Conservation (phyloP, 2,888 invertebrate genomes). For the Artemia sinica region DNA sequence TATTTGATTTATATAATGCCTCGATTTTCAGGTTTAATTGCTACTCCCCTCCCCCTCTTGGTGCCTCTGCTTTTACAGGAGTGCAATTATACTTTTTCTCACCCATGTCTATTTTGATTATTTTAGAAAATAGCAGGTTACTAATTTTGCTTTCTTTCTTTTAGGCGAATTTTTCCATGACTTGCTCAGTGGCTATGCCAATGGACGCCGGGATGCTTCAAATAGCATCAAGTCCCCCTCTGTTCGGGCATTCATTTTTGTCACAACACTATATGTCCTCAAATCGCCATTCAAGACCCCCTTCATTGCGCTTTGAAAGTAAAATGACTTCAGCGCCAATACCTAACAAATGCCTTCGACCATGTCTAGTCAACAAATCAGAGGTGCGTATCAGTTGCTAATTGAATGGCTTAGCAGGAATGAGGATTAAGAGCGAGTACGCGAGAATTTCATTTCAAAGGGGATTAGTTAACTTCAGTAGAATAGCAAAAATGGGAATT, state of each 20-base stretch:
- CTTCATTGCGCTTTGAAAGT: neutral
- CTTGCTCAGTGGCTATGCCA: conserved; percentile 26
- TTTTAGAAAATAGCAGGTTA: too few species aligned
- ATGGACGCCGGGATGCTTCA: conserved; percentile 29
- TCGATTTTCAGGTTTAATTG: too few species aligned
- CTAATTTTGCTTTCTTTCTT: too few species aligned
- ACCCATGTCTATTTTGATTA: too few species aligned
- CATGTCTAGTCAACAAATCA: conserved; percentile 36
- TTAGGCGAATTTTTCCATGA: neutral
- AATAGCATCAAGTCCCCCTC: conserved; percentile 37
- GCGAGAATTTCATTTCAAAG: too few species aligned
- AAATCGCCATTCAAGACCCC: conserved; percentile 16
- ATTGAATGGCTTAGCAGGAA: neutral
- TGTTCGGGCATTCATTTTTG: conserved; percentile 37
- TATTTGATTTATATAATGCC: too few species aligned
- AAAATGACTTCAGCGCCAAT: conserved; percentile 29
- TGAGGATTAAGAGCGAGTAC: too few species aligned
- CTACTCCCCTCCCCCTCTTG: too few species aligned
- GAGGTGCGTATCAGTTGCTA: conserved; percentile 24
- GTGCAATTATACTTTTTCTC: too few species aligned
- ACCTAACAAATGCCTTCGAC: conserved; percentile 33
- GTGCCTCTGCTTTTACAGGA: too few species aligned
- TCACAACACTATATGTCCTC: conserved; percentile 5
- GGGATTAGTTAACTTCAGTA: too few species aligned
- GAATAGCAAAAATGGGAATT: too few species aligned